These are phyloP conservation scores for Euclidia mi DNA, from an alignment of 2,888 invertebrate genomes.

Conservation along the genomic window DNA sequence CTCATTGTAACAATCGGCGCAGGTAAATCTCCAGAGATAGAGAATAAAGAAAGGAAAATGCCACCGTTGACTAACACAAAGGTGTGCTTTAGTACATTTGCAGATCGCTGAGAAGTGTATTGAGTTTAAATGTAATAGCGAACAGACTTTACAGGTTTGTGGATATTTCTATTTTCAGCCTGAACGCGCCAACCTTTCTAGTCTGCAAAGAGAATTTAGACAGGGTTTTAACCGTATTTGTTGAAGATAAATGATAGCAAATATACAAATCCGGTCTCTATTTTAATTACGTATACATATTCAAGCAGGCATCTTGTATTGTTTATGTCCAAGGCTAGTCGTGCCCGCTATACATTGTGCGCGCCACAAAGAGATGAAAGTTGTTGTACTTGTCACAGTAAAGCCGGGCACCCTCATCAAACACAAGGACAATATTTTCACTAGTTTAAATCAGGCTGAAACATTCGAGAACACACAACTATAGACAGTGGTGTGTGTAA, in stretches of 20 bases:
- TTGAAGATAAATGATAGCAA: neutral
- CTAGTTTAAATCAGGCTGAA: conserved; percentile 11
- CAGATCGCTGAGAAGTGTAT: conserved; percentile 6
- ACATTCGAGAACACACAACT: neutral
- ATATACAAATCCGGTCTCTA: too few relatives aligned
- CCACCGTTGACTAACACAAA: neutral
- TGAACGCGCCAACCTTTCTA: neutral
- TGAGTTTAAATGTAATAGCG: conserved; percentile 10
- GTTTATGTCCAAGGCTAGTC: neutral
- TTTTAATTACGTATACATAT: too few relatives aligned
- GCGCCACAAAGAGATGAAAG: conserved; percentile 26
- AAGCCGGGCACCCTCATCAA: conserved; percentile 18
- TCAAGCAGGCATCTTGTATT: too few relatives aligned
- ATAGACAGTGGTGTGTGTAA: neutral
- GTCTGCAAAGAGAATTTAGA: conserved; percentile 1
- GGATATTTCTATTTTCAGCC: conserved; percentile 2
- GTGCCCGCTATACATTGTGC: neutral
- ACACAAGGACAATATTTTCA: conserved; percentile 3
- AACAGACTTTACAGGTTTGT: conserved; percentile 1
- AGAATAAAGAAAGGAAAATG: conserved; percentile 10
- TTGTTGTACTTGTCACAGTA: conserved; percentile 16
- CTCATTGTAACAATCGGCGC: neutral
- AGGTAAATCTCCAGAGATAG: neutral
- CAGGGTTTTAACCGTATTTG: neutral
- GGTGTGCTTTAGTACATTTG: conserved; percentile 9